Evolutionary conservation across 1,140 invertebrate species (phyloP).

Genomic region (Aphidius ervi): DNA sequence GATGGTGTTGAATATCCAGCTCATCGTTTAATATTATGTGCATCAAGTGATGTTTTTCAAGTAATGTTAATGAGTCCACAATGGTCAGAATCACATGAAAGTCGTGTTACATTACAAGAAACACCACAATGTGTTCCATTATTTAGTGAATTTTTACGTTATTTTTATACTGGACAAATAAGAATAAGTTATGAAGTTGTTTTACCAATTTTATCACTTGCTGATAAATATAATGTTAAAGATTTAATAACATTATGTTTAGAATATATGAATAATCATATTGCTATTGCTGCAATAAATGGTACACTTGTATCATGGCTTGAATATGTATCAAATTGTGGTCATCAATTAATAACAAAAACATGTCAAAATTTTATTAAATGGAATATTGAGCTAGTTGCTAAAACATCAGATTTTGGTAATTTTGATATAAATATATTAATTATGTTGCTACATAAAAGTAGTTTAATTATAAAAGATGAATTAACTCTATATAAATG

Average conservation of each 20-base stretch:
- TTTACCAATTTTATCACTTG: constrained; percentile 79
- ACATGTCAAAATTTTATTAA: constrained; percentile 82
- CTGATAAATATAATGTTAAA: constrained; percentile 92
- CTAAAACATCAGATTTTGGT: constrained; percentile 73
- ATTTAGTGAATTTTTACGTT: constrained; percentile 84
- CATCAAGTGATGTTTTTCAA: constrained; percentile 93
- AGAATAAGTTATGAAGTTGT: constrained; percentile 78
- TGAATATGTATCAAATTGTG: constrained; percentile 80
- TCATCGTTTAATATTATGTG: constrained; percentile 88
- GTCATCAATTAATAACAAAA: constrained; percentile 71
- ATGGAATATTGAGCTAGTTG: constrained; percentile 86
- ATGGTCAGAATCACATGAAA: constrained; percentile 87
- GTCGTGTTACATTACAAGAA: constrained; percentile 78
- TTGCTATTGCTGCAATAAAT: constrained; percentile 75
- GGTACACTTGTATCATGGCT: constrained; percentile 84
- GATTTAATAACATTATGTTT: constrained; percentile 80
- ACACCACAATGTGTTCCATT: constrained; percentile 76
- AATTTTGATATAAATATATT: constrained; percentile 80
- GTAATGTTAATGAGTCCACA: constrained; percentile 92
- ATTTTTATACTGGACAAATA: constrained; percentile 91
- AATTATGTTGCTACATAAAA: constrained; percentile 72
- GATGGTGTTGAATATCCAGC: constrained; percentile 77
- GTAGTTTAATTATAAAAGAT: constrained; percentile 84
- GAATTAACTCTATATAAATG: constrained; percentile 81
- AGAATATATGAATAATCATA: constrained; percentile 83